Base-by-base conservation (phyloP, 2,113 vertebrate genomes). In the mouse (Mus musculus) region DNA sequence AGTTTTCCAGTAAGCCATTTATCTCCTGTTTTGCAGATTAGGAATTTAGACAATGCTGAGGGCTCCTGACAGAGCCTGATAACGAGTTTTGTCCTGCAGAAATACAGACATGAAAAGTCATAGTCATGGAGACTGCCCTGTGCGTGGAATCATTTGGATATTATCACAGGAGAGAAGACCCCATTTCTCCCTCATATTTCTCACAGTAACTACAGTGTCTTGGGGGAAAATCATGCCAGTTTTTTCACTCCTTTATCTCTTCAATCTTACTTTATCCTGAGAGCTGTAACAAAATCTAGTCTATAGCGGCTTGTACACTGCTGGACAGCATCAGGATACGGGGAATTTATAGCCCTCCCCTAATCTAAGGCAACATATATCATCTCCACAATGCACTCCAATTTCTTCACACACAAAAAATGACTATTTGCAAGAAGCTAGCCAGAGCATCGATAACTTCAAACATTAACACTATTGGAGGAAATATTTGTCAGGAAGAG, bases 21-120 rank as follows among this genome's bases (percentile, higher is more conserved):
- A 97, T 97, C 97, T 98, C 76, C 89, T 96, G 94, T 80, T 97
- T 88, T 96, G 91, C 92, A 96, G 96, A 98, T 97, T 96, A 96
- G 89, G 77, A 91, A 87, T 24, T 95, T 93, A 97, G 86, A 95
- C 96, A 96, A 97, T 97, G 91, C 93, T 26, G 13, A 97, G 86
- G 67, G 71, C 78, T 49, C 80, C 93, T 54, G 78, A 95, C 94
- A 77, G 82, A 92, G 33, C 89, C n/a, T 90, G 96, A 97, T 97
- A 96, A 96, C 61, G 92, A 87, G 90, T 95, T 92, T 94, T 94
- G 93, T 93, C 91, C 92, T 89, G 65, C 49, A 92, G 77, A 78
- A 77, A 80, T 61, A n/a, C 46, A 87, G 36, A 67, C n/a, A 13
- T 93, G 84, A 42, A 89, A 89, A 89, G 67, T 82, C 84, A 71